Evolutionary conservation across 2,113 vertebrate genomes (phyloP), one percentile per base, ranked within the genome.

Genomic region (Limnothrissa miodon): DNA sequence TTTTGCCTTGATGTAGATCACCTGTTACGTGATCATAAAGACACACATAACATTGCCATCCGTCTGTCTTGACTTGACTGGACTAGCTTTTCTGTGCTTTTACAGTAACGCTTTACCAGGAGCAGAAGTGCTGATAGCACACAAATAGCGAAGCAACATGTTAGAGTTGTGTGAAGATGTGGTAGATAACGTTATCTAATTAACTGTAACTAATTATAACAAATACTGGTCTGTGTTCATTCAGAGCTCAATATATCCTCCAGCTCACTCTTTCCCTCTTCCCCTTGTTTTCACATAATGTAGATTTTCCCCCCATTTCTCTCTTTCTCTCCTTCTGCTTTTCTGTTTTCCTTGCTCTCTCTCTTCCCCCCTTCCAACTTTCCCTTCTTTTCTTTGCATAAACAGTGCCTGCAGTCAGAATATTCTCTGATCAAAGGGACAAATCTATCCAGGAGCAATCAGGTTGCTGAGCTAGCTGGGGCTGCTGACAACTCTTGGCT

Each of bases 371-470:
- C 59, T 25, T 33, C 25, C 59, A 29, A 66, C 29, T 36, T 74
- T 90, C 88, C 85, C 85, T 66, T 89, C 83, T 90, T 94, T 92
- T 93, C 90, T 93, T 90, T 93, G 94, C 92, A 93, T 94, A 96
- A 95, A 95, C 90, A 93, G 82, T 53, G 90, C 92, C 91, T 93
- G 87, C 88, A 89, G 92, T 94, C 90, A 91, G 89, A 92, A 84
- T 92, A 91, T 90, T 87, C 88, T 88, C 92, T 94, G 95, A 96
- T 97, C 96, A 99, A 97, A 97, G 96, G 91, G 83, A 39, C 89
- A 89, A 92, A 90, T 88, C 93, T 93, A 94, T 90, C 92, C 93
- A 93, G 86, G 88, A 95, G 93, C 93, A 96, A 94, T 94, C 94
- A 92, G 92, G 94, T 93, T 95, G 88, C 92, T 90, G 89, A 0